Percentiles rank a stretch among this genome's conserved stretches.
These are phyloP conservation scores for Acholoe squamosa DNA, from an alignment of 2,888 invertebrate genomes.

Conservation along the genomic window DNA sequence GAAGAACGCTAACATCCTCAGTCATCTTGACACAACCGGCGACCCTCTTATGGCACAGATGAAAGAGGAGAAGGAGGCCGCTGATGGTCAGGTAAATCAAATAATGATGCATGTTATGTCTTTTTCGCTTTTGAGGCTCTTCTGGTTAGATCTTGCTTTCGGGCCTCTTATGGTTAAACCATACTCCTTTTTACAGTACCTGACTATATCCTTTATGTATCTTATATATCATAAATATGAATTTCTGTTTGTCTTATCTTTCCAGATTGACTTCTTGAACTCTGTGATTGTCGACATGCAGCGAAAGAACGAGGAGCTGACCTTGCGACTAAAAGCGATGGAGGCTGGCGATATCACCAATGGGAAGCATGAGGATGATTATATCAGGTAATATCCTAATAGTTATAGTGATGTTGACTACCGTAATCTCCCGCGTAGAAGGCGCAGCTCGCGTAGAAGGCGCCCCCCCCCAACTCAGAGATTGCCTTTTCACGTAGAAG, in stretches of 20 bases:
- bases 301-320: slow-evolving; percentile 93
- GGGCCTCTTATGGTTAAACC: too few relatives aligned
- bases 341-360: slow-evolving; percentile 87
- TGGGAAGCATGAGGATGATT: slow-evolving; percentile 66
- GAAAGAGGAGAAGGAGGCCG: slow-evolving; percentile 73
- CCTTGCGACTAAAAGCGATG: slow-evolving; percentile 90
- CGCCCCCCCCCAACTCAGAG: too few relatives aligned
- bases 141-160: too few relatives aligned
- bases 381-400: slow-evolving; percentile 12
- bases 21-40: slow-evolving; percentile 67
- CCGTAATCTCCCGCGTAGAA: too few relatives aligned
- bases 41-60: slow-evolving; percentile 71
- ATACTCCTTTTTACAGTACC: too few relatives aligned
- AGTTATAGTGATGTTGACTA: too few relatives aligned
- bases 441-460: too few relatives aligned
- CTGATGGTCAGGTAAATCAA: slow-evolving; percentile 69
- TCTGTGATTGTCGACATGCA: slow-evolving; percentile 98
- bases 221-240: too few relatives aligned
- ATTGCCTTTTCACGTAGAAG: too few relatives aligned
- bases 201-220: too few relatives aligned
- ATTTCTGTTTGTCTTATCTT: neutral
- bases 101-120: too few relatives aligned
- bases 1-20: slow-evolving; percentile 72
- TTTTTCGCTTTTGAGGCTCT: too few relatives aligned
- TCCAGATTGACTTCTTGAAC: slow-evolving; percentile 92